Base-by-base conservation (phyloP, 2,113 vertebrate genomes). In the Globicephala melas region DNA sequence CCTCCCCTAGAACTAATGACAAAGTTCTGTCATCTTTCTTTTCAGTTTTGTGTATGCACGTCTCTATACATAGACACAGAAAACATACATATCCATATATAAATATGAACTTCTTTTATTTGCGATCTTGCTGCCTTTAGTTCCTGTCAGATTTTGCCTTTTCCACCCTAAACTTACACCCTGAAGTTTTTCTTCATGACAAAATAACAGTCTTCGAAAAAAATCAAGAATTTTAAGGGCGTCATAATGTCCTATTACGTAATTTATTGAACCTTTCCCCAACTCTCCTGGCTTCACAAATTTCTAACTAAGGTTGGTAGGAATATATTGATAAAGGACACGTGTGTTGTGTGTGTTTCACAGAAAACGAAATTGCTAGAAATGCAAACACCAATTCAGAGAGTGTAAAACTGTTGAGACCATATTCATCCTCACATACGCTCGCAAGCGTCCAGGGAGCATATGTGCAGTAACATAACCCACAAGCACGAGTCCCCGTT, bases 351-450 rank as follows among this genome's bases (percentile, higher is more conserved):
- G 6, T 31, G 17, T 4, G 55, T 58, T 67, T 5, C 50, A 0
- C 4, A 17, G 18, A 2, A 23, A 21, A 58, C 20, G 6, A n/a
- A 23, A 23, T 41, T 28, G 23, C 21, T 44, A 5, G 44, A 53
- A 12, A 55, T 3, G 0, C 9, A 50, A 53, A 70, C 5, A 3
- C 26, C 0, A 4, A 11, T 33, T 28, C 25, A 55, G 20, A 55
- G 20, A 21, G 9, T 21, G n/a, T 6, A 15, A 6, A 26, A 0
- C 10, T 21, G 0, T n/a, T 1, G n/a, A 80, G 63, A 5, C 4
- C 3, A 5, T 1, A 0, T 33, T 0, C n/a, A 20, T 23, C 21
- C 68, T 8, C 26, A 12, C 1, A 14, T 1, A 0, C 1, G 31
- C 13, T 26, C 81, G 26, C 10, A 4, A 10, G 62, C 41, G 3